Conservation (phyloP, 2,888 invertebrate genomes). For the Thysanoteuthis rhombus region DNA sequence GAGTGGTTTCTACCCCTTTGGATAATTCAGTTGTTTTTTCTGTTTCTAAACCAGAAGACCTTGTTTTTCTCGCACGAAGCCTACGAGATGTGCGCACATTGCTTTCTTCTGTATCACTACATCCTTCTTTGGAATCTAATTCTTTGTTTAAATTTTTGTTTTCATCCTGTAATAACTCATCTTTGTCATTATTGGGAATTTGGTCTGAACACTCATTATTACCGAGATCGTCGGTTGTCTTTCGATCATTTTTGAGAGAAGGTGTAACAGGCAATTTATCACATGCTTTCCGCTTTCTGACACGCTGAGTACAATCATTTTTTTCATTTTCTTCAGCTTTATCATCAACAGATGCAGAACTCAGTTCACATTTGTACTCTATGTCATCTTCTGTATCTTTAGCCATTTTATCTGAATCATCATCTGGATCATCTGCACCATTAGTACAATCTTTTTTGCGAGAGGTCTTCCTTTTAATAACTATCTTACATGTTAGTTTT, state of each 20-base stretch:
- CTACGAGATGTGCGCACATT: slow-evolving; percentile 24
- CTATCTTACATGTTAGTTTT: slow-evolving; percentile 1
- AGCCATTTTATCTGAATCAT: background rate
- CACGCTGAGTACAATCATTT: background rate
- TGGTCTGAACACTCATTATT: background rate
- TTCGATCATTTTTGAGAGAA: slow-evolving; percentile 22
- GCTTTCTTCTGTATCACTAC: slow-evolving; percentile 13
- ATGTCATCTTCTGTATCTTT: background rate
- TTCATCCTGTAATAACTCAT: background rate
- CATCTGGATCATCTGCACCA: background rate
- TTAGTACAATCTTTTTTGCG: background rate
- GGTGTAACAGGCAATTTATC: background rate
- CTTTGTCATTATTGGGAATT: background rate
- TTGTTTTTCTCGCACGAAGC: background rate
- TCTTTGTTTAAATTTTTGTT: background rate
- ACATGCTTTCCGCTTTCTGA: slow-evolving; percentile 16
- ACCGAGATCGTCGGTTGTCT: background rate
- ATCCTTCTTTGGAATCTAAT: background rate
- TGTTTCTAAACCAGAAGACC: background rate
- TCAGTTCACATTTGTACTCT: slow-evolving; percentile 12
- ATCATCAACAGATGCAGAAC: background rate
- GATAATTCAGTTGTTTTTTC: background rate
- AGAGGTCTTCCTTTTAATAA: slow-evolving; percentile 2
- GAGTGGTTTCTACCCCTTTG: background rate
- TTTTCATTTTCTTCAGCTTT: slow-evolving; percentile 16